Base-by-base conservation (phyloP, 2,797 vertebrate species). In the Yasuhikotakia modesta region DNA sequence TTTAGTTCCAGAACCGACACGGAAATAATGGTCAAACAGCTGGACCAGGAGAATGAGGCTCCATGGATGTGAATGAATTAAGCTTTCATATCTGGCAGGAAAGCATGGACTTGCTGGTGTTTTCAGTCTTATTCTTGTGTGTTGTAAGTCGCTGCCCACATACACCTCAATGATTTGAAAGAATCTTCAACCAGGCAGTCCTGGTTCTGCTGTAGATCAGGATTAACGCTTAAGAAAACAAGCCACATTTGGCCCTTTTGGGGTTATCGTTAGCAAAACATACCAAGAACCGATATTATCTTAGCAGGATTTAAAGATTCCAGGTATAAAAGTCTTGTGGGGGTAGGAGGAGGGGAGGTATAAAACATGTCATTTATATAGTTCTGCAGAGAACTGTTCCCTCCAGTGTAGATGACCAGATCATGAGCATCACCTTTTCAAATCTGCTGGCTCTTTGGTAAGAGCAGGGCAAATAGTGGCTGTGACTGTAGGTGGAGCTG, bases 381-480 rank as follows among this genome's bases (percentile, higher is more conserved):
- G 4, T 58, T 24, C 24, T 55, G 19, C 6, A 53, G 50, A 53
- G 6, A 19, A 43, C 39, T 43, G 39, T 43, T 43, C 39, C 10
- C 39, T 43, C 39, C 39, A 43, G 10, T 43, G 39, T 43, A 7
- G 21, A 11, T 7, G 11, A 19, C n/a, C 61, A 46, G 14, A 24
- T 14, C 50, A 58, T 27, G 60, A 79, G 65, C 88, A 91, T 94
- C 92, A 93, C 88, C 91, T 93, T 74, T 88, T 90, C 74, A 69
- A 30, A 60, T 90, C 90, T 82, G 84, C 90, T 76, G 86, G 61
- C 63, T 89, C 81, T 89, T 89, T 91, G 78, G 88, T 86, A 30
- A 87, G 85, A 57, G 87, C 48, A 45, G 89, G 84, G 48, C 76
- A 89, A 24, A 90, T 50, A 45, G 83, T 76, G 8, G 8, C 58